These are phyloP conservation scores for Manis pentadactyla DNA, from an alignment of 2,797 vertebrate species.

Conservation along the genomic window DNA sequence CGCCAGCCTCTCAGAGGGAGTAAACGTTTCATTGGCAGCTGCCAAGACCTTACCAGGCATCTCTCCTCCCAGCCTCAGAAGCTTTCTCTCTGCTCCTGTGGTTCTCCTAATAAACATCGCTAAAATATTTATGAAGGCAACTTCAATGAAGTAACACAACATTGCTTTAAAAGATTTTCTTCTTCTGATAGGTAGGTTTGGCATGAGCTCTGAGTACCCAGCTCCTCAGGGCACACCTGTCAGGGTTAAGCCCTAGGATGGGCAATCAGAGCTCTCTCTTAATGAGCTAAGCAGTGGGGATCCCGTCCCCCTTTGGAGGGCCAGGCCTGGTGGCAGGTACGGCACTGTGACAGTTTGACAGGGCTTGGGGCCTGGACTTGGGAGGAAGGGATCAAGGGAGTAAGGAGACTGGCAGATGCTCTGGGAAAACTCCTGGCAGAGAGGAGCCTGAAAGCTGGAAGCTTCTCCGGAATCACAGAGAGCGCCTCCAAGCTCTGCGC, in stretches of 20 bases:
- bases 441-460: neutral
- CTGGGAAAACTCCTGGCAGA: neutral
- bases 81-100: conserved; percentile 39
- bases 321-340: neutral
- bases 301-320: neutral
- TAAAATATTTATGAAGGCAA: conserved; percentile 75
- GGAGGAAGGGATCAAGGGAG: neutral
- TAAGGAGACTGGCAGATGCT: neutral
- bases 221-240: neutral
- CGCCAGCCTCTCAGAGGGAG: neutral
- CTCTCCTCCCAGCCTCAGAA: neutral
- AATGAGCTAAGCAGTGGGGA: neutral
- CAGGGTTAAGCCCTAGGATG: neutral
- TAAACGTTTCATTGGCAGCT: neutral
- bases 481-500: neutral
- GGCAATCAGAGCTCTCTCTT: neutral
- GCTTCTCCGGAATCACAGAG: neutral
- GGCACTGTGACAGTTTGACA: neutral
- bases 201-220: neutral
- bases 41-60: neutral
- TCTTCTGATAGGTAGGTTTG: neutral
- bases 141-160: conserved; percentile 43
- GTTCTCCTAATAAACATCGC: conserved; percentile 75
- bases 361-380: neutral
- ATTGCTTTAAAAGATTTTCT: conserved; percentile 52